These are phyloP conservation scores for Trichogramma dendrolimi DNA, from an alignment of 2,888 invertebrate species.

Conservation along the genomic window DNA sequence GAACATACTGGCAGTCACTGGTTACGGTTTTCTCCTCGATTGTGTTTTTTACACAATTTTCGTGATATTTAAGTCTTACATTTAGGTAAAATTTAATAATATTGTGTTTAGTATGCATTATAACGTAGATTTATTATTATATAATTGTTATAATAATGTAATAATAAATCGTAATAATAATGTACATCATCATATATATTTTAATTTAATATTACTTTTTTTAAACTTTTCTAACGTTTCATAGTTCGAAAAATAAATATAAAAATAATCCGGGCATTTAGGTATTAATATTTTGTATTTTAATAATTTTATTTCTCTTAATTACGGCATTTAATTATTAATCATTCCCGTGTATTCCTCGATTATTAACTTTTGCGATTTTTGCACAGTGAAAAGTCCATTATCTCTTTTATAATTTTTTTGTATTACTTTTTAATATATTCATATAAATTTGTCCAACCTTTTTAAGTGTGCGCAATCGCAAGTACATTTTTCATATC, in stretches of 20 bases:
- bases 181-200: conserved; percentile 43
- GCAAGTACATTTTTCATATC: conserved; percentile 17
- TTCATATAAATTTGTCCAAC: conserved; percentile 20
- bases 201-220: conserved; percentile 48
- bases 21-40: conserved; percentile 13
- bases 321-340: conserved; percentile 26
- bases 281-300: conserved; percentile 53
- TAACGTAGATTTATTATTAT: conserved; percentile 8
- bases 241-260: conserved; percentile 53
- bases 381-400: conserved; percentile 27
- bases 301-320: conserved; percentile 44
- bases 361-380: conserved; percentile 2
- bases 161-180: conserved; percentile 31
- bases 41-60: conserved; percentile 1
- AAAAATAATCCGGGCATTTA: conserved; percentile 54
- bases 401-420: conserved; percentile 25
- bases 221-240: conserved; percentile 53
- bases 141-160: conserved; percentile 20
- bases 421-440: conserved; percentile 21
- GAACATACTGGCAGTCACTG: conserved; percentile 12
- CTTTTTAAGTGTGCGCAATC: conserved; percentile 11
- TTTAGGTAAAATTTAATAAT: conserved; percentile 25
- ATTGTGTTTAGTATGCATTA: conserved; percentile 22
- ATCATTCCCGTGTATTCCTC: conserved; percentile 2
- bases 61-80: conserved; percentile 25